Base-by-base conservation (phyloP, 92 coral and sea anemone species). In the Siderastrea radians region DNA sequence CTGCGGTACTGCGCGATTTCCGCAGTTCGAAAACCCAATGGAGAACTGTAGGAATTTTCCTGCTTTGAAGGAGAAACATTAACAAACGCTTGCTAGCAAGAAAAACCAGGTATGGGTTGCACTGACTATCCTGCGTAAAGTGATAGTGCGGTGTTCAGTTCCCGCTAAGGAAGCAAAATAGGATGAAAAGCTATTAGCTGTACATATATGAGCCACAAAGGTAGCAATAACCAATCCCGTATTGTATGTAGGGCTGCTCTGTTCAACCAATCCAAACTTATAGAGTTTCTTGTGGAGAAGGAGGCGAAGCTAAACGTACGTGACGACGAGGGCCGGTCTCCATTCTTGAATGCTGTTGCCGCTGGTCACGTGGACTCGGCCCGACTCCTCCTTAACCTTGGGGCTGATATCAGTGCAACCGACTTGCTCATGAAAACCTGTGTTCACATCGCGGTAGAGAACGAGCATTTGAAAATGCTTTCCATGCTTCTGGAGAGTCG, bases 361-460 rank as follows among this genome's bases (percentile, higher is more conserved):
- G 90, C 89, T 43, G 96, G 96, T 53, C 96, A 89, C 16, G 61
- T 75, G 6, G 96, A 93, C 15, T 77, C 93, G 6, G 93, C 88
- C 75, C 68, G 86, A 75, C 52, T 85, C 74, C 87, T 95, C 53
- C 81, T 93, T 0, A 80, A 85, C 65, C 74, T 71, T 49, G 98
- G 98, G 3, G 93, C 96, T 53, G 96, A 95, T 70, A 68, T 83
- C 13, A 11, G 44, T 7, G 89, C 90, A 46, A 52, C 86, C 8
- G 94, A 93, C 58, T 54, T 77, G 15, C 87, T 77, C 43, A 92
- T 92, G 86, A 90, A 87, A 71, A 90, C 76, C 61, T 95, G 96
- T 76, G 87, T 95, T 52, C 98, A 95, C 77, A 52, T 95, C 59
- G 98, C 96, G 2, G 90, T 95, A 59, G 94, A 93, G 61, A 86